Conservation (phyloP, 2,888 invertebrate genomes). For the Macrophya alboannulata region DNA sequence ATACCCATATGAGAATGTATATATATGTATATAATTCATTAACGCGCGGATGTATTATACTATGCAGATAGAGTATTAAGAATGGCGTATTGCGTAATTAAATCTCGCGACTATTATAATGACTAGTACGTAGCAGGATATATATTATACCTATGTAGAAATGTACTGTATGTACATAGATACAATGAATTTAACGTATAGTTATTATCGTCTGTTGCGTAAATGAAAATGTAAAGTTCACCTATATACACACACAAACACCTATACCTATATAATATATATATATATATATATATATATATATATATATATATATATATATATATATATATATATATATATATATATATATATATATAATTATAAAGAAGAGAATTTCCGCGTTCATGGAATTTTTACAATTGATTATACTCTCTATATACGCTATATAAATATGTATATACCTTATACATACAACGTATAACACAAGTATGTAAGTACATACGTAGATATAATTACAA, state of each 20-base stretch:
- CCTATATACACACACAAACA: no score
- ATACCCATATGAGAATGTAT: no score
- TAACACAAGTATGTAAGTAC: neutral
- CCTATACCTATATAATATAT: no score
- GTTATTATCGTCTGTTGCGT: neutral
- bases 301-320: no score
- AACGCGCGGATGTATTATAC: no score
- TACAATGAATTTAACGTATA: neutral
- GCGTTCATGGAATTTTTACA: conserved; percentile 1
- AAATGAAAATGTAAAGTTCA: neutral
- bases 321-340: no score
- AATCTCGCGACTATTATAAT: neutral
- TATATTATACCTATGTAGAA: no score
- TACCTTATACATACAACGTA: neutral
- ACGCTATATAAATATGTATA: no score
- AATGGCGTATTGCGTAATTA: neutral
- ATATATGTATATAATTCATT: no score
- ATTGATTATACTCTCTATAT: no score
- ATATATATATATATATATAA: no score
- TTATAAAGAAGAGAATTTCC: neutral
- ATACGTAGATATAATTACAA: neutral
- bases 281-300: neutral
- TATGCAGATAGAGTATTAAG: neutral
- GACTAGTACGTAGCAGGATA: neutral
- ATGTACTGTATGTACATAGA: no score